Evolutionary conservation across 1,140 invertebrate genomes (phyloP).

Genomic region (Drosophila nikananu): DNA sequence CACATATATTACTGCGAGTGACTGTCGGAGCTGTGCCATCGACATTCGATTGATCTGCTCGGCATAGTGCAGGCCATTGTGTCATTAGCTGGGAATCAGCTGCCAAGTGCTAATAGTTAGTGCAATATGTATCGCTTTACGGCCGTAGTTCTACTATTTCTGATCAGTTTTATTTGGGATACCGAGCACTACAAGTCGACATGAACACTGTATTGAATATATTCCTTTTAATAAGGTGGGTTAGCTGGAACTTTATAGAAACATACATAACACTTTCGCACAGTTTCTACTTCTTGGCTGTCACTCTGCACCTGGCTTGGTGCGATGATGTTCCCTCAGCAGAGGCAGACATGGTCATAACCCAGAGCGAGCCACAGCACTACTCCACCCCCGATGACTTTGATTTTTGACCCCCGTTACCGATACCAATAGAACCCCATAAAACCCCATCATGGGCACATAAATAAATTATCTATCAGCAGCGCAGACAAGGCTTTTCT

Average conservation of each 20-base stretch:
- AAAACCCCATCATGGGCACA: not conserved
- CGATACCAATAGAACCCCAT: not conserved
- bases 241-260: not conserved
- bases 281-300: slow-evolving; percentile 34
- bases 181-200: slow-evolving; percentile 9
- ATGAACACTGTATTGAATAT: slow-evolving; percentile 36
- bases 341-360: slow-evolving; percentile 54
- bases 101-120: slow-evolving; percentile 34
- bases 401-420: slow-evolving; percentile 24
- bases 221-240: slow-evolving; percentile 52
- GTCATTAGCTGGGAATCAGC: slow-evolving; percentile 22
- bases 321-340: slow-evolving; percentile 53
- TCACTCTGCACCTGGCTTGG: slow-evolving; percentile 20
- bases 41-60: slow-evolving; percentile 10
- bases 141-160: slow-evolving; percentile 3
- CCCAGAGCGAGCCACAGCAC: slow-evolving; percentile 53
- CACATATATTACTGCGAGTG: slow-evolving; percentile 3
- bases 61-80: slow-evolving; percentile 20
- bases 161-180: slow-evolving; percentile 20
- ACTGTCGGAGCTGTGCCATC: slow-evolving; percentile 16
- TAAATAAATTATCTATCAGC: slow-evolving; percentile 14
- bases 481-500: slow-evolving; percentile 4
- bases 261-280: not conserved
- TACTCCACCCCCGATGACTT: slow-evolving; percentile 50
- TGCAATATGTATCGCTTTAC: slow-evolving; percentile 6